Conservation (phyloP, 2,113 vertebrate genomes). For the Phocoena phocoena region DNA sequence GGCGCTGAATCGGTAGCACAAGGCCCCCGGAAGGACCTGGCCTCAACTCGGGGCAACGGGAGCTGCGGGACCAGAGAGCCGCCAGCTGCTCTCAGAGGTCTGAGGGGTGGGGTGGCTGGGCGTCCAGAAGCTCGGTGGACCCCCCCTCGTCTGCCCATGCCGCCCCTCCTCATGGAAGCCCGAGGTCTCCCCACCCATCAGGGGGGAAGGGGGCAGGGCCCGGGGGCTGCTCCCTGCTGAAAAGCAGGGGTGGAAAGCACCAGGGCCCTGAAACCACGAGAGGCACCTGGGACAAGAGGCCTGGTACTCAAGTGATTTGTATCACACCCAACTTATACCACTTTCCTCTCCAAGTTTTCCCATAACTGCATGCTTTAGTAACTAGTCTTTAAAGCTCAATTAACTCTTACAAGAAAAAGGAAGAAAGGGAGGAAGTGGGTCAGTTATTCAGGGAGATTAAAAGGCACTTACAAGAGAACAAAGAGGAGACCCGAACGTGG, state of each 20-base stretch:
- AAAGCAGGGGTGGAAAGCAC: not conserved
- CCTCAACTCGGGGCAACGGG: not conserved
- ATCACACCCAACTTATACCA: rapidly evolving
- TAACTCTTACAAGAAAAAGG: not conserved
- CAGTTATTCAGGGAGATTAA: not conserved
- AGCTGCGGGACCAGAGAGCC: not conserved
- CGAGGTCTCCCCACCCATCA: not conserved
- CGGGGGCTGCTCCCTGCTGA: not conserved
- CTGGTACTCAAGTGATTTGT: too few relatives aligned
- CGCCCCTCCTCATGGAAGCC: not conserved
- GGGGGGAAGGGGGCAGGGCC: not conserved
- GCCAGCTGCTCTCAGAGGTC: not conserved
- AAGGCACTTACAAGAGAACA: not conserved
- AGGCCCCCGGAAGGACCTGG: not conserved
- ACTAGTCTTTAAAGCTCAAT: not conserved
- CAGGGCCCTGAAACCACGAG: not conserved
- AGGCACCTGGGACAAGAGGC: not conserved
- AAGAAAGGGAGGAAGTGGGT: not conserved
- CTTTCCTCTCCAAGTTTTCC: not conserved
- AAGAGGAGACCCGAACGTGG: not conserved
- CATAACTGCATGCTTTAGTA: not conserved
- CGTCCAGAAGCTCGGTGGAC: not conserved
- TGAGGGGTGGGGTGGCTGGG: not conserved
- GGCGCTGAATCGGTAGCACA: rapidly evolving
- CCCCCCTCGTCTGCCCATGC: not conserved